Base-by-base conservation (phyloP, 2,797 vertebrate species). In the Bradypodion ventrale region DNA sequence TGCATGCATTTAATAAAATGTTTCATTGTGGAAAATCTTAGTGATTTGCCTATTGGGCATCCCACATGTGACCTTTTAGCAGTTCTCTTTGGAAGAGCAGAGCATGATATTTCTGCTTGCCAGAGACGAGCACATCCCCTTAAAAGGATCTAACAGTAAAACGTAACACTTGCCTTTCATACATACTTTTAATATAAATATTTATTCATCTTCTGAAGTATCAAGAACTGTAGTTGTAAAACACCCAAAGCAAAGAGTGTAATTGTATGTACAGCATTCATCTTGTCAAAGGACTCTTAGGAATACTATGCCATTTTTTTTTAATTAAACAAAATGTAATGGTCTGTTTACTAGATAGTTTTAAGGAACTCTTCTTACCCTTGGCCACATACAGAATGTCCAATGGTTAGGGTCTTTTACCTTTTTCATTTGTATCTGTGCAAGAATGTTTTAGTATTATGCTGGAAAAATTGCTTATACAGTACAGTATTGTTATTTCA, bases 151-250 rank as follows among this genome's bases (percentile, higher is more conserved):
- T 73, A 40, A 65, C 52, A 42, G 2, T 6, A 85, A 86, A 2
- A 52, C 1, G 0, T 1, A 82, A 72, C 7, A 78, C 49, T 23
- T 9, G 3, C 23, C 42, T 72, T 78, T 42, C 16, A 75, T 85
- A 60, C 80, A 52, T 63, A 78, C 44, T 68, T 44, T 70, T 62
- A 49, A 35, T 37, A 46, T 84, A 84, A 84, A 84, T 78, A 84
- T 84, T 84, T 84, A 15, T n/a, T 82, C 60, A 4, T 16, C 77
- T 73, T 37, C 60, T 78, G 44, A 83, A 82, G 85, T 16, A 76
- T 0, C n/a, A 83, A 44, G 37, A 19, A 1, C 23, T 70, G 42
- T 2, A 1, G 0, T 65, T 85, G 82, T 75, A 44, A 81, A 78
- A 32, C 46, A 69, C 29, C 37, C 32, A 21, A 5, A 42, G 23